Evolutionary conservation across 2,113 vertebrate species (phyloP), one percentile per base, ranked within the genome.

Genomic region (Monopterus albus): DNA sequence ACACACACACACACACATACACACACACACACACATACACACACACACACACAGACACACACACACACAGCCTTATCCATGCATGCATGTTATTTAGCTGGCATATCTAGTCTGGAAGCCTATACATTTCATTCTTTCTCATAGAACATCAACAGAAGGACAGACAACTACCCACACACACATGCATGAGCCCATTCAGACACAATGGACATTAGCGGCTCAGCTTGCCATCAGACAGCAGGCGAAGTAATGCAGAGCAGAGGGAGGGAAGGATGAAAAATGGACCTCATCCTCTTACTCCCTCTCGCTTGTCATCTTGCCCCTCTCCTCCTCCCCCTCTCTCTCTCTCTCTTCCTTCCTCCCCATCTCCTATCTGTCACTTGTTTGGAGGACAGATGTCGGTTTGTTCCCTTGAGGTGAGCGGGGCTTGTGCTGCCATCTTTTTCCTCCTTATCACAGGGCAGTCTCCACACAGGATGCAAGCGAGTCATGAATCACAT

Each of bases 181-280:
- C 52, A 13, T 20, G 9, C 33, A 39, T 71, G 53, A 80, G 52
- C 72, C 46, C 72, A 84, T 83, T 75, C 85, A 91, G 88, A 92
- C 91, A 91, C 91, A 92, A 92, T 92, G 81, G 89, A 87, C 92
- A 92, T 93, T 91, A 93, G 90, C 38, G 70, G 64, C 85, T 91
- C 86, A 88, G 90, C 85, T 87, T 88, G 83, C 86, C 52, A 4
- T 88, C 87, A 84, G 86, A 86, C 89, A 84, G 85, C 79, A 77
- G 75, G 85, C 60, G 82, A 87, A 76, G 75, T 59, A 86, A 88
- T 87, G 86, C 85, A 76, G 67, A 83, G 67, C 61, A 73, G 85
- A 88, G 89, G 87, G 86, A 78, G 81, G 83, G 86, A 84, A 7
- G 33, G 39, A 74, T 87, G 86, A 89, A 88, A 87, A 85, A 91